phyloP scores from a whole-genome alignment of 2,888 invertebrate genomes.

The Lepetodrilus schrolli region DNA sequence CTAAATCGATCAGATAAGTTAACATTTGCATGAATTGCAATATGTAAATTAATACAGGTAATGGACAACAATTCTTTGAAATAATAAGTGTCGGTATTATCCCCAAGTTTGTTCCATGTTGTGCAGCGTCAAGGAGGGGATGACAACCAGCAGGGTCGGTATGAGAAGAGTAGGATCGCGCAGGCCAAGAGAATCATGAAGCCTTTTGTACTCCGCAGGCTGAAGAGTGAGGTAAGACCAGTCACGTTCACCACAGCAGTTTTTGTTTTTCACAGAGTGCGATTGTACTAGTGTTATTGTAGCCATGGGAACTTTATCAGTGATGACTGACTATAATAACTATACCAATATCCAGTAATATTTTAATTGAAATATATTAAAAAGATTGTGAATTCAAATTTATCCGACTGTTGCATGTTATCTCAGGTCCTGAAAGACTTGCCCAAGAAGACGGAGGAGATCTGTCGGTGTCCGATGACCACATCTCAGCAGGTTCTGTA shows the following conservation, averaged over 20 bases:
- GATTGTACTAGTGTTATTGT: too few species aligned
- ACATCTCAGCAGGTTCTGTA: constrained; percentile 85
- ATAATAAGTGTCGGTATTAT: neutral
- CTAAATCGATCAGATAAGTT: too few species aligned
- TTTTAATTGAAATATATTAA: too few species aligned
- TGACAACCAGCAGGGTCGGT: constrained; percentile 79
- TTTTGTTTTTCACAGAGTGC: too few species aligned
- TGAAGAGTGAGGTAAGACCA: constrained; percentile 89
- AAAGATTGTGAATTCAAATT: too few species aligned
- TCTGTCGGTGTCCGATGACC: constrained; percentile 83
- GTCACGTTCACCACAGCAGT: too few species aligned
- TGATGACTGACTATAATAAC: neutral
- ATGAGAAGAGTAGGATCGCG: constrained; percentile 90
- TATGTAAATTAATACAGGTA: too few species aligned
- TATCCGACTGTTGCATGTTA: neutral
- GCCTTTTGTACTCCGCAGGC: constrained; percentile 91
- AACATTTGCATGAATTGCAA: too few species aligned
- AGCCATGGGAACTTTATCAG: neutral
- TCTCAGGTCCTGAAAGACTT: constrained; percentile 80
- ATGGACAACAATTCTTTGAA: too few species aligned
- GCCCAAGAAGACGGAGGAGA: constrained; percentile 86
- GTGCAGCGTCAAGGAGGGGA: constrained; percentile 26
- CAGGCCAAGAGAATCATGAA: constrained; percentile 97
- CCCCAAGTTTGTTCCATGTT: neutral
- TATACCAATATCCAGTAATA: too few species aligned